Evolutionary conservation across 1,140 invertebrate species (phyloP).

Genomic region (Manduca sexta): DNA sequence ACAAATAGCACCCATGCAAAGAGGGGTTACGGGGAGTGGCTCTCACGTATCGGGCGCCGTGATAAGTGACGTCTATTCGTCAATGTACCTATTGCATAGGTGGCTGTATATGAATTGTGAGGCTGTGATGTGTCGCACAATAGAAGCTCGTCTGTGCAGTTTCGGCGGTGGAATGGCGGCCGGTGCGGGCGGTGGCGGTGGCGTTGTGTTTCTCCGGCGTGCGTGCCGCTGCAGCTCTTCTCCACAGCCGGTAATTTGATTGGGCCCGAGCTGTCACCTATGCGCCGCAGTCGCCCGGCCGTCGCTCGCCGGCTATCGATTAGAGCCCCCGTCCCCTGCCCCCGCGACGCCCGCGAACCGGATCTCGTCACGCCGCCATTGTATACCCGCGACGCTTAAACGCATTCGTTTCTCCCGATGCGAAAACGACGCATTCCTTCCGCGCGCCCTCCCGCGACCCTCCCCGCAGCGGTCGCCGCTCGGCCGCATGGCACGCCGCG

Average conservation of each 20-base stretch:
- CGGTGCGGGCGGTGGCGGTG: conserved; percentile 34
- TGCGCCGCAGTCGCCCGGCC: conserved; percentile 70
- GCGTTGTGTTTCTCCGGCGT: conserved; percentile 41
- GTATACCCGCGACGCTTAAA: conserved; percentile 72
- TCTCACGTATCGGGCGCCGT: conserved; percentile 28
- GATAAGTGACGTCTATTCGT: conserved; percentile 39
- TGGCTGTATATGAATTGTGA: conserved; percentile 22
- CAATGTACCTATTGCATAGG: conserved; percentile 39
- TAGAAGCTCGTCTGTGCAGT: conserved; percentile 43
- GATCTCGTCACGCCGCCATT: conserved; percentile 72
- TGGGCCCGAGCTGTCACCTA: conserved; percentile 71
- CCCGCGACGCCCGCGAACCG: conserved; percentile 65
- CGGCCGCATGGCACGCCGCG: conserved; percentile 37
- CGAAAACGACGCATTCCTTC: conserved; percentile 73
- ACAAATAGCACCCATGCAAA: conserved; percentile 21
- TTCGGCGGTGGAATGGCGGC: conserved; percentile 24
- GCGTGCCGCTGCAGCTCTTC: conserved; percentile 56
- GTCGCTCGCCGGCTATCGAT: conserved; percentile 74
- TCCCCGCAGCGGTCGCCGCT: conserved; percentile 33
- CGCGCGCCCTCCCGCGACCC: conserved; percentile 59
- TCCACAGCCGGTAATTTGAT: conserved; percentile 66
- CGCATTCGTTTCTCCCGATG: conserved; percentile 73
- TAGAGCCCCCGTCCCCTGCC: conserved; percentile 59
- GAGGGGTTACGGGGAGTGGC: conserved; percentile 21
- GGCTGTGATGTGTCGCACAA: conserved; percentile 37